Conservation (phyloP, 2,797 vertebrate species). For the Myiotriccus ornatus region DNA sequence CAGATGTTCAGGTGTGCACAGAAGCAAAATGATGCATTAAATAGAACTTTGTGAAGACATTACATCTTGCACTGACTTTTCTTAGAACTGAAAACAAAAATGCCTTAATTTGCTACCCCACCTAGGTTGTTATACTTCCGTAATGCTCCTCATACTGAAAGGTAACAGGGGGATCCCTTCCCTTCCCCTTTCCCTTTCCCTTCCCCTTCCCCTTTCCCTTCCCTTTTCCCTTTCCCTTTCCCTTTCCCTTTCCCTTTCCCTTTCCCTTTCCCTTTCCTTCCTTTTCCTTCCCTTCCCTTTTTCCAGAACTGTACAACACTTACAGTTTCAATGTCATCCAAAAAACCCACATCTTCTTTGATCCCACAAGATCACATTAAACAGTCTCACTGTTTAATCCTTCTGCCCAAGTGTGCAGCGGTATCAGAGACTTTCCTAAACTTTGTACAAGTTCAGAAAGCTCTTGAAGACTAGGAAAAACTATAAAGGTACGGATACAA, state of each 20-base stretch:
- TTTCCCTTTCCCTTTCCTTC: too few species aligned
- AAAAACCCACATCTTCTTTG: background rate
- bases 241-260: background rate
- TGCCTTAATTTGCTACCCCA: rapidly evolving
- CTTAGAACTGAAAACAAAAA: background rate
- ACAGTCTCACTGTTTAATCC: background rate
- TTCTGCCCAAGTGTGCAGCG: background rate
- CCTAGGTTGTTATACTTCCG: background rate
- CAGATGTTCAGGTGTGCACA: background rate
- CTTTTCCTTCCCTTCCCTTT: too few species aligned
- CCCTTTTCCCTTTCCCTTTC: too few species aligned
- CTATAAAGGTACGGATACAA: background rate
- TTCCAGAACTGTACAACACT: background rate
- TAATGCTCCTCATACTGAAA: background rate
- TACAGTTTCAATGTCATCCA: background rate
- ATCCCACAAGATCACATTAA: background rate
- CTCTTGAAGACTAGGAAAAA: background rate
- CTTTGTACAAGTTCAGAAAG: background rate
- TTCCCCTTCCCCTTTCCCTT: background rate
- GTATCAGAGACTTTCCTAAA: background rate
- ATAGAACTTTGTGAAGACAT: background rate
- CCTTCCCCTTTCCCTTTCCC: too few species aligned
- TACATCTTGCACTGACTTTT: background rate
- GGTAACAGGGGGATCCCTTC: background rate
- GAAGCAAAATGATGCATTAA: background rate